Evolutionary conservation across 2,797 vertebrate species (phyloP).

Genomic region (Sternotherus odoratus): DNA sequence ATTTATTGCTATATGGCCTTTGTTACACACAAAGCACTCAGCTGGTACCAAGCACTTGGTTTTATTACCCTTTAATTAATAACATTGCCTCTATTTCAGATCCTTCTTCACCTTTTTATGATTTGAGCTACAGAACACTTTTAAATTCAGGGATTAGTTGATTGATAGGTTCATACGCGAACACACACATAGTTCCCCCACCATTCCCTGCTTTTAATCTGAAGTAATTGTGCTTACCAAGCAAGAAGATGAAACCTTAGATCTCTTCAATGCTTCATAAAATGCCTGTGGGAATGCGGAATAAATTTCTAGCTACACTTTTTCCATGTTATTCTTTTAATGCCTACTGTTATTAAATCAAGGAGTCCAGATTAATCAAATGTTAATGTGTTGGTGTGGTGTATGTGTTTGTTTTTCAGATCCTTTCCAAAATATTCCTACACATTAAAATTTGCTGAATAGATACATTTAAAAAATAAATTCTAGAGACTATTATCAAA

Average conservation of each 20-base stretch:
- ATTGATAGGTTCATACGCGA: not conserved
- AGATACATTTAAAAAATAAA: not conserved
- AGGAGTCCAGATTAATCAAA: not conserved
- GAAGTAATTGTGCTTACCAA: not conserved
- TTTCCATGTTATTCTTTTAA: conserved; percentile 27
- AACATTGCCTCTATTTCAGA: not conserved
- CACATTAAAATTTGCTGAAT: not conserved
- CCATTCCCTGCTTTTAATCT: conserved; percentile 51
- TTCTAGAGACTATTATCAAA: not conserved
- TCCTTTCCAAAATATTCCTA: not conserved
- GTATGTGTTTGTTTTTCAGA: not conserved
- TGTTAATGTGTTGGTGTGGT: not conserved
- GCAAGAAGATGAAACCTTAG: conserved; percentile 32
- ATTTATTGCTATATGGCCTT: not conserved
- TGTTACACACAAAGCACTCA: not conserved
- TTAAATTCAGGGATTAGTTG: not conserved
- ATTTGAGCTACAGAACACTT: not conserved
- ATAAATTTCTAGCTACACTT: conserved; percentile 16
- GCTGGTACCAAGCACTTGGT: accelerated
- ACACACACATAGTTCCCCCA: accelerated
- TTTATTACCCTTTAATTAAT: not conserved
- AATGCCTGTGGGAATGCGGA: conserved; percentile 27
- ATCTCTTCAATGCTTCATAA: conserved; percentile 4
- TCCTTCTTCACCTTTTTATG: not conserved
- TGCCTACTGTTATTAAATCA: not conserved